Evolutionary conservation across 2,888 invertebrate species (phyloP).

Genomic region (Morinoia aosen): DNA sequence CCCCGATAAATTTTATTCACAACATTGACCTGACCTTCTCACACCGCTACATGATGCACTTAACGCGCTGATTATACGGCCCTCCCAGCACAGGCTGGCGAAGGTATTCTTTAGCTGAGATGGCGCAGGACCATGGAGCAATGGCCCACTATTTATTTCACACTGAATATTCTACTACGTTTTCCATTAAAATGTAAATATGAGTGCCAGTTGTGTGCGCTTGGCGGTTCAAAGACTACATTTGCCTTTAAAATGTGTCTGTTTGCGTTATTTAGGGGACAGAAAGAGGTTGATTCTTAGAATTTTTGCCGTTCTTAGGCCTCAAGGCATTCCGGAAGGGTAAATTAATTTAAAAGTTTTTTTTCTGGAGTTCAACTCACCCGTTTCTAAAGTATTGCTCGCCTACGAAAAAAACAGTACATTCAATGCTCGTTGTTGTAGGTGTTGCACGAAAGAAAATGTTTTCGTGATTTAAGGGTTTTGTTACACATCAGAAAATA

Average conservation of each 20-base stretch:
- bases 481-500: background rate
- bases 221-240: background rate
- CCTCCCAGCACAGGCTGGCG: background rate
- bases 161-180: background rate
- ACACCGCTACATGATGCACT: background rate
- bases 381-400: background rate
- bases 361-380: background rate
- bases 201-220: constrained; percentile 29
- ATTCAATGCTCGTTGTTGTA: background rate
- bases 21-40: background rate
- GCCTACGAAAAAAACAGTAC: background rate
- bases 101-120: background rate
- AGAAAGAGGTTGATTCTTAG: background rate
- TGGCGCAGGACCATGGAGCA: background rate
- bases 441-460: no score
- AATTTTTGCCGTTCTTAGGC: background rate
- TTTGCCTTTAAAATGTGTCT: constrained; percentile 10
- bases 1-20: background rate
- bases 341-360: background rate
- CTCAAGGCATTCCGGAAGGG: background rate
- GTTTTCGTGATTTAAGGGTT: background rate
- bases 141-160: constrained; percentile 12
- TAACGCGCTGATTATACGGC: background rate
- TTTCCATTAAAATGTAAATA: constrained; percentile 47
- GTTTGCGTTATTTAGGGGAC: constrained; percentile 5